Percentiles rank a stretch among this genome's conserved stretches.
Evolutionary conservation across 2,888 invertebrate genomes (phyloP).

Genomic region (Tiliacea citrago): DNA sequence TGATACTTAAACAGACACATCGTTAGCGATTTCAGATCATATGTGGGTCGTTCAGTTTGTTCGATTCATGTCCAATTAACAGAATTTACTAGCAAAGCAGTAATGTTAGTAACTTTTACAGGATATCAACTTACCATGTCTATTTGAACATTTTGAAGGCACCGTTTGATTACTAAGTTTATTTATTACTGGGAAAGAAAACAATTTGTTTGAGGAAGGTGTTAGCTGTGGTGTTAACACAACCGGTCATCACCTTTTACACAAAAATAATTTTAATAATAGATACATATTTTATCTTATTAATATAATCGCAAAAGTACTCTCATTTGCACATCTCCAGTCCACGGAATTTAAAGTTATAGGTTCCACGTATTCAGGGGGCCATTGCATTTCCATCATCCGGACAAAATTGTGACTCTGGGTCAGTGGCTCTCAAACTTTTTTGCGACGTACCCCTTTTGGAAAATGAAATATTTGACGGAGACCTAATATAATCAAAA

Average conservation of each 20-base stretch:
- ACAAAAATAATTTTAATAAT: too few species aligned
- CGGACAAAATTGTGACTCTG: neutral
- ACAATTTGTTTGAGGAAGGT: neutral
- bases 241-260: neutral
- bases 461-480: too few species aligned
- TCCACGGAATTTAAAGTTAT: too few species aligned
- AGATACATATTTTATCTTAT: neutral
- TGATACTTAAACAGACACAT: constrained; percentile 9
- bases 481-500: too few species aligned
- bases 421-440: too few species aligned
- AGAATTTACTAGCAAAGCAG: neutral
- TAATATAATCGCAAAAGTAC: neutral
- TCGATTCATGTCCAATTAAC: neutral
- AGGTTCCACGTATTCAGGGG: neutral
- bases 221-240: too few species aligned
- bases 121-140: neutral
- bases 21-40: constrained; percentile 20
- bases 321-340: neutral
- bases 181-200: neutral
- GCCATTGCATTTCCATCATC: neutral
- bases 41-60: constrained; percentile 1
- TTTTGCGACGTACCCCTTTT: too few species aligned
- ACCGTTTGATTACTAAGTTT: neutral
- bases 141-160: neutral
- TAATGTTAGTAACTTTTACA: neutral